phyloP scores from a whole-genome alignment of 2,888 invertebrate species.

The Glomeris marginata region DNA sequence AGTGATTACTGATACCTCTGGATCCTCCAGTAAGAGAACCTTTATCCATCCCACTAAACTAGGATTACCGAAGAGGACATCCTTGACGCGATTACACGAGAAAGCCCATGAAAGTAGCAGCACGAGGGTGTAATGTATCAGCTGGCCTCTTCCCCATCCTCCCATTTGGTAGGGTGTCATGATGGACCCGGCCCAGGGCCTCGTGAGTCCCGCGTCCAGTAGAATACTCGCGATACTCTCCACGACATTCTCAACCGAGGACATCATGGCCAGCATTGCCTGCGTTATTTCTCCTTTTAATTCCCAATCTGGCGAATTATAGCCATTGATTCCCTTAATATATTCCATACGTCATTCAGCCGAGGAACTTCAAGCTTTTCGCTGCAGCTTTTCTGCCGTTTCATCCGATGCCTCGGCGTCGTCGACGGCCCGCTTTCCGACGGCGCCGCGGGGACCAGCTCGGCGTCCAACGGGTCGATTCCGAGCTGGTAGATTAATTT shows the following conservation, averaged over 20 bases:
- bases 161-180: slow-evolving; percentile 64
- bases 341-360: slow-evolving; percentile 7
- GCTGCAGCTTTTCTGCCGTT: slow-evolving; percentile 1
- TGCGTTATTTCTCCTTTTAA: no score
- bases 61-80: slow-evolving; percentile 55
- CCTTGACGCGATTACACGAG: slow-evolving; percentile 61
- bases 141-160: slow-evolving; percentile 83
- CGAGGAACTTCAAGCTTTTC: slow-evolving; percentile 3
- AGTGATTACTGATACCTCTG: slow-evolving; percentile 40
- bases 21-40: slow-evolving; percentile 73
- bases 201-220: slow-evolving; percentile 65
- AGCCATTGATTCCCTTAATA: no score
- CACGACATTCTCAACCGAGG: slow-evolving; percentile 61
- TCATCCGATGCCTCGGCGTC: background rate
- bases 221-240: slow-evolving; percentile 71
- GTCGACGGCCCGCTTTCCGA: background rate
- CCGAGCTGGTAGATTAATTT: slow-evolving; percentile 77
- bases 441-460: background rate
- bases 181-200: slow-evolving; percentile 44
- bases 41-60: slow-evolving; percentile 62
- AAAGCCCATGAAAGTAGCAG: slow-evolving; percentile 85
- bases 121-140: slow-evolving; percentile 83
- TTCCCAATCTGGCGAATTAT: no score
- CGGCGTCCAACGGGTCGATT: slow-evolving; percentile 34
- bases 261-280: slow-evolving; percentile 60